These are phyloP conservation scores for Lithophane leautieri DNA, from an alignment of 2,888 invertebrate genomes.

Conservation along the genomic window DNA sequence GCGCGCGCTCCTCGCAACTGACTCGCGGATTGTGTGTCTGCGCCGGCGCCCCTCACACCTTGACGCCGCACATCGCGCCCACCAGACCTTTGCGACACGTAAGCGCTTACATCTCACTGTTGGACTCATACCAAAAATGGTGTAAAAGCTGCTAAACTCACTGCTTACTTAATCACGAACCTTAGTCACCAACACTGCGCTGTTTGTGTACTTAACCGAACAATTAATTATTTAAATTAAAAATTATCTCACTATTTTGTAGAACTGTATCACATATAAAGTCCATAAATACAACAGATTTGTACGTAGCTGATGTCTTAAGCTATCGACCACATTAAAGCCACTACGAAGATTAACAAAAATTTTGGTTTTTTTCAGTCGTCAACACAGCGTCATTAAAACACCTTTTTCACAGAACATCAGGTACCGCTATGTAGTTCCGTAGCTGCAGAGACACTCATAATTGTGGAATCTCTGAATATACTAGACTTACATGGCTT, in stretches of 20 bases:
- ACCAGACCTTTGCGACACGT: slow-evolving; percentile 87
- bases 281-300: not conserved
- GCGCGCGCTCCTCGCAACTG: slow-evolving; percentile 87
- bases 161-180: slow-evolving; percentile 73
- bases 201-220: slow-evolving; percentile 30
- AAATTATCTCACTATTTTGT: slow-evolving; percentile 3
- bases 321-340: slow-evolving; percentile 24
- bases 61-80: slow-evolving; percentile 77
- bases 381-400: slow-evolving; percentile 24
- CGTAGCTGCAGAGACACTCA: slow-evolving; percentile 36
- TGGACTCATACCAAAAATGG: slow-evolving; percentile 89
- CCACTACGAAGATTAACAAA: not conserved
- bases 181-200: slow-evolving; percentile 71
- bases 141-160: slow-evolving; percentile 76
- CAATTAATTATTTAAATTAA: slow-evolving; percentile 23
- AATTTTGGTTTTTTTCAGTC: slow-evolving; percentile 19
- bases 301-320: not conserved
- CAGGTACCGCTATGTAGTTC: slow-evolving; percentile 23
- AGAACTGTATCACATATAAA: slow-evolving; percentile 1
- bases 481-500: slow-evolving; percentile 65
- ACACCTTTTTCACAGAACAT: slow-evolving; percentile 33
- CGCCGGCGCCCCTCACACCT: slow-evolving; percentile 66
- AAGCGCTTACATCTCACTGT: slow-evolving; percentile 87
- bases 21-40: slow-evolving; percentile 84
- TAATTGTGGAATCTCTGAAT: slow-evolving; percentile 54